Evolutionary conservation across 2,113 vertebrate species (phyloP), one percentile per base, ranked within the genome.

Genomic region (Clarias gariepinus): DNA sequence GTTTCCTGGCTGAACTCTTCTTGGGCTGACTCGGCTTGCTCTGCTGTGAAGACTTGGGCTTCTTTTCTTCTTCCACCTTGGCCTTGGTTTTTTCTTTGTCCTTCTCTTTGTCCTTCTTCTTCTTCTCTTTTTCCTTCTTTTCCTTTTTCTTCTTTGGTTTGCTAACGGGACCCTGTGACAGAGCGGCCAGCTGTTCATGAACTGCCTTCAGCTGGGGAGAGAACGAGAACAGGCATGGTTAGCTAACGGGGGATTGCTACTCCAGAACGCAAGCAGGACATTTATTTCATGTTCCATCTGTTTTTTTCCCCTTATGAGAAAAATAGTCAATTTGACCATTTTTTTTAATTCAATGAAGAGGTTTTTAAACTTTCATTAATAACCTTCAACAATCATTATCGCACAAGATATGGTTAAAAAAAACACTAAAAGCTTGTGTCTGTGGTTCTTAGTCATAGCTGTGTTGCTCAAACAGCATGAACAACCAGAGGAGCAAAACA

Each of bases 61-160:
- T 98, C 92, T 96, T 98, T 66, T 98, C 97, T 3, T 98, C 98
- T 89, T 98, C 98, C 0, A 92, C 66, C 93, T 96, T 98, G 64
- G 91, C 92, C 91, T 97, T 99, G 93, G 96, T 94, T 73, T 94
- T 93, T 33, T 89, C 93, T 86, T 95, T 97, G 30, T 97, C 96
- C 87, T 96, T 98, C 6, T 96, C 95, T 81, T 93, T 95, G 47
- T 96, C 93, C 87, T 96, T 96, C 90, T 96, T 97, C 88, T 95
- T 94, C 90, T 95, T 95, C 25, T 98, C 96, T 87, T 98, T 98
- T 82, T 99, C 97, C 87, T 98, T 97, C 93, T 97, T 98, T 92
- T 99, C 98, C 85, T 97, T 99, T 93, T 98, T 99, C 93, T 98
- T 98, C 97, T 99, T 99, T 95, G 98, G 98, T 95, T 99, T 99